Evolutionary conservation across 2,888 invertebrate genomes (phyloP), one percentile per base, ranked within the genome.

Genomic region (Slavum lentiscoides): DNA sequence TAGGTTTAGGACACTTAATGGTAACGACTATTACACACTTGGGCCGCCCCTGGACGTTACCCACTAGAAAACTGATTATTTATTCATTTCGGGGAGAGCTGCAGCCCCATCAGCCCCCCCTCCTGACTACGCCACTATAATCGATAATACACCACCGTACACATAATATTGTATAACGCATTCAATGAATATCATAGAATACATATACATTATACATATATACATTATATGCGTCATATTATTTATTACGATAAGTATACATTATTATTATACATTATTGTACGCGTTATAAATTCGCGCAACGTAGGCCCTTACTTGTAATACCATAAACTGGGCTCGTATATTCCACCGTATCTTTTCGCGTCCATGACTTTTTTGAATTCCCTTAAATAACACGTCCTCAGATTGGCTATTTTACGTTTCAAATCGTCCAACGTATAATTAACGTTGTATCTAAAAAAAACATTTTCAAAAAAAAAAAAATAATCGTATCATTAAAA

Each of bases 401-500:
- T 80, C 19, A 80, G 55, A 21, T 80, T 80, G 64, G 77, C 77
- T 80, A 80, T 70, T 70, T 80, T 80, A 30, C 77, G 69, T 70
- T 80, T 80, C 5, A 80, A 43, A 55, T 80, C 77, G 1, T 80
- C 77, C 64, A 80, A 70, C 19, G 77, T 80, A n/a, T 62, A 80
- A 39, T 13, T 30, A 23, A 70, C 70, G 23, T 80, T 80, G 7
- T 70, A 80, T 39, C 77, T 80, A n/a, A 8, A 19, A n/a, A 59
- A 72, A 19, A 19, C 13, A 49, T 49, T 11, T 43, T n/a, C 62
- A 64, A 19, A 13, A 8, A 9, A 39, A 55, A 55, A n/a, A n/a
- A n/a, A n/a, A n/a, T n/a, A n/a, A n/a, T n/a, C 19, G 19, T 19
- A 53, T 55, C 8, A 15, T 49, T 49, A 11, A 49, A 49, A 49